Conservation (phyloP, 2,113 vertebrate genomes). For the Sciurus niger region DNA sequence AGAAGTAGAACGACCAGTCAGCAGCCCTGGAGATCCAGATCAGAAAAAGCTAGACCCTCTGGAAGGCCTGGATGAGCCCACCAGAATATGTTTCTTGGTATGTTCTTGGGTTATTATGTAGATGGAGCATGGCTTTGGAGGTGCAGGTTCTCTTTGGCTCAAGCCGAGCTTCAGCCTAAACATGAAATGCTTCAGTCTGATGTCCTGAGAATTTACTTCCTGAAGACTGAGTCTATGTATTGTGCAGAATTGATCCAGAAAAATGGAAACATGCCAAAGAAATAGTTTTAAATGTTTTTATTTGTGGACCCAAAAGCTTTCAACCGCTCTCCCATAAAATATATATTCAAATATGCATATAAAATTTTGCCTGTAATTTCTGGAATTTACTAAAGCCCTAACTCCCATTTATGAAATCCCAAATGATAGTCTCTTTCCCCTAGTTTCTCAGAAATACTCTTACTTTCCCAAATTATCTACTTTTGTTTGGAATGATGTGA, state of each 20-base stretch:
- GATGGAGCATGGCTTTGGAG: not conserved
- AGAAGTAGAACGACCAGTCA: conserved; percentile 89
- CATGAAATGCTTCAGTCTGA: not conserved
- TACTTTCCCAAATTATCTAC: not conserved
- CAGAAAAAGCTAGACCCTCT: conserved; percentile 94
- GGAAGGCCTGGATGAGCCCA: conserved; percentile 97
- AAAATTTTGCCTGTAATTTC: not conserved
- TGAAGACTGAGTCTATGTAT: not conserved
- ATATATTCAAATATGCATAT: not conserved
- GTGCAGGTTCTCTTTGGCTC: not conserved
- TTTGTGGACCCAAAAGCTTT: not conserved
- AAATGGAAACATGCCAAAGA: not conserved
- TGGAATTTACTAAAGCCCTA: not conserved
- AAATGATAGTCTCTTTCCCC: not conserved
- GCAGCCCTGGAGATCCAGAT: conserved; percentile 88
- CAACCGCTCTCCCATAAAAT: not conserved
- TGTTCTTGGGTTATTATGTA: not conserved
- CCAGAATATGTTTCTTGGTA: conserved; percentile 98
- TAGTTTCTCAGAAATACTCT: not conserved
- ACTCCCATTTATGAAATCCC: not conserved
- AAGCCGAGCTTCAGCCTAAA: not conserved
- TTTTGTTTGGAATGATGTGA: not conserved
- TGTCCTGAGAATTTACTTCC: conserved; percentile 7
- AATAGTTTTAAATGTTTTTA: not conserved
- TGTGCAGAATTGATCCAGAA: not conserved